These are phyloP conservation scores for Amphipyra tragopoginis DNA, from an alignment of 2,888 invertebrate genomes.

Conservation along the genomic window DNA sequence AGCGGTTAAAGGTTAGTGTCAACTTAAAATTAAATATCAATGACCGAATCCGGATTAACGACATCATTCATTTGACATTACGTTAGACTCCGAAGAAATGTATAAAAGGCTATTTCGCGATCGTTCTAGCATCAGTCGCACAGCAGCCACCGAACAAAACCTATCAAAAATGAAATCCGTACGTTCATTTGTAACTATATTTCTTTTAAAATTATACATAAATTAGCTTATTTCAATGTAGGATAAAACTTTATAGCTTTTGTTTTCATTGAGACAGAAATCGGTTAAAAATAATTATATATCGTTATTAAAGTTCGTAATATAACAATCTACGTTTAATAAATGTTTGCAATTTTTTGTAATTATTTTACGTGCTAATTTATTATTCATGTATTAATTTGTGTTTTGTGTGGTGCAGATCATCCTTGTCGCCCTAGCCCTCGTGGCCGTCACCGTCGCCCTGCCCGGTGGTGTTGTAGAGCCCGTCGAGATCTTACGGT, in stretches of 20 bases:
- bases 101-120: slow-evolving; percentile 43
- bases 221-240: too few relatives aligned
- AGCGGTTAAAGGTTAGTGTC: slow-evolving; percentile 26
- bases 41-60: slow-evolving; percentile 35
- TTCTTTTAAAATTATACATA: not conserved
- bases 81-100: slow-evolving; percentile 11
- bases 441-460: slow-evolving; percentile 50
- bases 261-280: too few relatives aligned
- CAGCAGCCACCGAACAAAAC: slow-evolving; percentile 37
- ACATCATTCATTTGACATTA: slow-evolving; percentile 22
- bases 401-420: slow-evolving; percentile 30
- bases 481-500: not conserved
- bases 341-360: not conserved
- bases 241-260: too few relatives aligned
- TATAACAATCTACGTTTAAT: too few relatives aligned
- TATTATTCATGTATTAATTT: not conserved
- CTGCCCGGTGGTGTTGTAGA: slow-evolving; percentile 7
- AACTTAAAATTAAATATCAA: slow-evolving; percentile 33
- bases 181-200: slow-evolving; percentile 14
- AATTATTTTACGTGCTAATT: not conserved
- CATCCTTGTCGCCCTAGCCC: slow-evolving; percentile 46
- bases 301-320: too few relatives aligned
- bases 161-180: slow-evolving; percentile 54
- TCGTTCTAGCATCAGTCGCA: slow-evolving; percentile 37
- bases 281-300: too few relatives aligned